Evolutionary conservation across 2,797 vertebrate species (phyloP).

Genomic region (Enteromius treurensis): DNA sequence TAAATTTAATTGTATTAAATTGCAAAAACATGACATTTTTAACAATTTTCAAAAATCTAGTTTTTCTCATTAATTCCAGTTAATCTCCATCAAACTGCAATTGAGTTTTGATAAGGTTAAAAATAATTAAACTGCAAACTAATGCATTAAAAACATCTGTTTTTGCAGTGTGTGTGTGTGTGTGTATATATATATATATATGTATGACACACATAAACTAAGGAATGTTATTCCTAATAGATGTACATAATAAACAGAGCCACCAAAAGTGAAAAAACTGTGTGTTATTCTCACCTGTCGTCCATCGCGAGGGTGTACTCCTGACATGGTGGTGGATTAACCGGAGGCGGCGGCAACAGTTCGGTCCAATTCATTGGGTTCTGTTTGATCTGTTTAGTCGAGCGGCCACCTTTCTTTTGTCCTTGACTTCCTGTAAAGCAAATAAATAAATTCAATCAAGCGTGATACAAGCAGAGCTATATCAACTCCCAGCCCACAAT

Average conservation of each 20-base stretch:
- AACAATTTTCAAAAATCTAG: too few species aligned
- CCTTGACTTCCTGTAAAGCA: conserved; percentile 91
- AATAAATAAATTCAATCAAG: conserved; percentile 49
- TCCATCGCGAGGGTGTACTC: conserved; percentile 89
- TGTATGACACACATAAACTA: neutral
- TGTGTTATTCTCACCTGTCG: conserved; percentile 81
- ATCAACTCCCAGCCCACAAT: conserved; percentile 51
- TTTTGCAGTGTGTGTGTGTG: too few species aligned
- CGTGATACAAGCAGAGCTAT: neutral
- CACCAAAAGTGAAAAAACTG: neutral
- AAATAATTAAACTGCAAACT: too few species aligned
- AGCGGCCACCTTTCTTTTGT: conserved; percentile 92
- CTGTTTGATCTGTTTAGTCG: conserved; percentile 92
- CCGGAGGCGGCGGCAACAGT: conserved; percentile 93
- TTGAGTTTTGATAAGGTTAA: too few species aligned
- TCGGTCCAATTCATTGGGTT: conserved; percentile 97
- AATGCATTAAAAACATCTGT: too few species aligned
- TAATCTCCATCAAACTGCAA: too few species aligned
- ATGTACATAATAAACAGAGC: neutral
- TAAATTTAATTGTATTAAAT: too few species aligned
- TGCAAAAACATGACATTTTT: too few species aligned
- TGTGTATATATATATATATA: too few species aligned
- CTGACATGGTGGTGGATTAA: conserved; percentile 91
- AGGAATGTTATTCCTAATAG: neutral
- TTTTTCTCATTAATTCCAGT: too few species aligned